Evolutionary conservation across 1,140 invertebrate species (phyloP).

Genomic region (Panagrolaimus sp.): DNA sequence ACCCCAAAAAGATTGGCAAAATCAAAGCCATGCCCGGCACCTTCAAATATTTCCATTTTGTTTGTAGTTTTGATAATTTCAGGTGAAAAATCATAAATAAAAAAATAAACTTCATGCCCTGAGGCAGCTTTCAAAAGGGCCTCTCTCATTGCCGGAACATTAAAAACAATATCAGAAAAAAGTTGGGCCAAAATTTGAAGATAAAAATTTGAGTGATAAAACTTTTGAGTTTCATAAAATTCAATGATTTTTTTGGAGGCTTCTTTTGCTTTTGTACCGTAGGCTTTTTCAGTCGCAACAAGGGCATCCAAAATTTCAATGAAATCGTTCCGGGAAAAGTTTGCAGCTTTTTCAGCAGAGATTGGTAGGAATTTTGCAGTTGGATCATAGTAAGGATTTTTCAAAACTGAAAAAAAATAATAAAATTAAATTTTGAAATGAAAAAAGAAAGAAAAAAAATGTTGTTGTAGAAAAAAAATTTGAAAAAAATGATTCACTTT

Average conservation of each 20-base stretch:
- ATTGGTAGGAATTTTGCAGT: not conserved
- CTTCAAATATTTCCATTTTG: not conserved
- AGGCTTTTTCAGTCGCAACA: slow-evolving; percentile 3
- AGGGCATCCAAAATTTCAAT: not conserved
- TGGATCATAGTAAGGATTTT: not conserved
- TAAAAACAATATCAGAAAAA: slow-evolving; percentile 3
- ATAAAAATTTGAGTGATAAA: not conserved
- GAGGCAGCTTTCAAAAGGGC: not conserved
- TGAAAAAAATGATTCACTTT: too few species aligned
- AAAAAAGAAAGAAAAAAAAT: too few species aligned
- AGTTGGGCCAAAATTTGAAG: not conserved
- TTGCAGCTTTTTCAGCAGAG: not conserved
- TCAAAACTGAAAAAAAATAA: too few species aligned
- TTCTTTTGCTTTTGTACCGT: not conserved
- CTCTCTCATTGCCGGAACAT: not conserved
- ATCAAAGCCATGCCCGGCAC: not conserved
- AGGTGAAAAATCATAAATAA: not conserved
- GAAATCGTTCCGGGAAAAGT: not conserved
- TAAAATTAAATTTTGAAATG: too few species aligned
- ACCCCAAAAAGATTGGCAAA: not conserved
- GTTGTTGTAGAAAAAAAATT: too few species aligned
- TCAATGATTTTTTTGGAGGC: not conserved
- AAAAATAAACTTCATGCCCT: not conserved
- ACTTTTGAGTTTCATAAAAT: not conserved
- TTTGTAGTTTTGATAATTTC: not conserved